These are phyloP conservation scores for Uria lomvia DNA, from an alignment of 2,113 vertebrate genomes.

Conservation along the genomic window DNA sequence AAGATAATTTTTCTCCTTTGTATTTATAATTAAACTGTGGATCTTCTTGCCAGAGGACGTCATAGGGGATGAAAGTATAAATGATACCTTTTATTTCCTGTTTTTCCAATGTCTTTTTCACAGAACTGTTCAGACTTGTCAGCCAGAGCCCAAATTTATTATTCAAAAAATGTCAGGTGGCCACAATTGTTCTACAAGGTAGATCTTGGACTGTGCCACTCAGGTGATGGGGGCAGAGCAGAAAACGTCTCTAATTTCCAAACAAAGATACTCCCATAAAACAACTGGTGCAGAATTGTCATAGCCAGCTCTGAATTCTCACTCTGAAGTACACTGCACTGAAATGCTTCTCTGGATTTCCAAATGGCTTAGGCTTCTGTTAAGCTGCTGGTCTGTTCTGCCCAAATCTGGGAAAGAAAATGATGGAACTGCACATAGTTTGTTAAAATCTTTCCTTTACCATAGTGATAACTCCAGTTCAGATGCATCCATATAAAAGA, in stretches of 20 bases:
- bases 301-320: not conserved
- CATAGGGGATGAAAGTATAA: not conserved
- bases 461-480: not conserved
- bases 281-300: not conserved
- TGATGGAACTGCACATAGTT: not conserved
- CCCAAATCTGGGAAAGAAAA: not conserved
- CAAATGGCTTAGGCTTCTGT: not conserved
- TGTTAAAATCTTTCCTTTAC: not conserved
- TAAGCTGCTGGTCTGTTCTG: not conserved
- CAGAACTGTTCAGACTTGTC: not conserved
- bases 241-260: not conserved
- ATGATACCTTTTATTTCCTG: not conserved
- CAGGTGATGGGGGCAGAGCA: not conserved
- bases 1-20: constrained; percentile 9
- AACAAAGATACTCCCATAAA: not conserved
- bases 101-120: not conserved
- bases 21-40: constrained; percentile 47
- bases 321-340: not conserved
- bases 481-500: not conserved
- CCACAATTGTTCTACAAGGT: not conserved
- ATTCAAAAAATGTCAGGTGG: not conserved
- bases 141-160: not conserved
- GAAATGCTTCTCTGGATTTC: not conserved
- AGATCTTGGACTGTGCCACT: not conserved
- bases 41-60: constrained; percentile 23